Percentiles rank a stretch among this genome's conserved stretches.
Evolutionary conservation across 2,888 invertebrate species (phyloP).

Genomic region (Lordiphosa fenestrarum): DNA sequence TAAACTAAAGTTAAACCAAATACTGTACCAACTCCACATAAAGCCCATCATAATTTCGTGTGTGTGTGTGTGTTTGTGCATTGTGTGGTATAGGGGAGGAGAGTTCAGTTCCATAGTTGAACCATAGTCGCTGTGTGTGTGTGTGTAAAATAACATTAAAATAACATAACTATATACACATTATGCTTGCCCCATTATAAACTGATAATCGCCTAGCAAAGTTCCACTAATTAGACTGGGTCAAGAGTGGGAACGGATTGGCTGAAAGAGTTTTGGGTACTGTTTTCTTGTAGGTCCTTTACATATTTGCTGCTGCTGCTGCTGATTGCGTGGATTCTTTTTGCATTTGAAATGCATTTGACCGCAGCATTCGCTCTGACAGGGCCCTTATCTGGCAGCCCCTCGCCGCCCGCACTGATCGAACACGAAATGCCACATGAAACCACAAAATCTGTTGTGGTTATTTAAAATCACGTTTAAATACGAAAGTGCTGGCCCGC

Average conservation of each 20-base stretch:
- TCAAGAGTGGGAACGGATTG: neutral
- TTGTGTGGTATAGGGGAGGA: conserved; percentile 13
- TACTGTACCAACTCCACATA: neutral
- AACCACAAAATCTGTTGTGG: conserved; percentile 69
- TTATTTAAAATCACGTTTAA: conserved; percentile 70
- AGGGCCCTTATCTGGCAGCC: conserved; percentile 28
- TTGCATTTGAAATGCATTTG: conserved; percentile 54
- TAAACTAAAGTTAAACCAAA: conserved; percentile 19
- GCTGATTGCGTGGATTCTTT: conserved; percentile 23
- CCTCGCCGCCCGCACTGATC: conserved; percentile 33
- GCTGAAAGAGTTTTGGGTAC: neutral
- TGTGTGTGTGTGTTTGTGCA: conserved; percentile 17
- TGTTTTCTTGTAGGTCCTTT: too few species aligned
- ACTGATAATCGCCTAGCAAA: conserved; percentile 9
- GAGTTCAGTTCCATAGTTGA: conserved; percentile 1
- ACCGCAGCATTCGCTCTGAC: conserved; percentile 35
- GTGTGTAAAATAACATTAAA: neutral
- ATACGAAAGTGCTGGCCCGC: conserved; percentile 41
- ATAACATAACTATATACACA: neutral
- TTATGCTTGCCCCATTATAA: neutral
- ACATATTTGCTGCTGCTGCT: too few species aligned
- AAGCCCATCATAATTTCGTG: neutral
- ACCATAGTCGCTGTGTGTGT: conserved; percentile 1
- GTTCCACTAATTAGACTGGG: neutral
- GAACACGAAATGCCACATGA: conserved; percentile 63